A percentile compares a stretch with the other conserved stretches of the same genome.
Conservation (phyloP, 2,888 invertebrate genomes). For the Brassicogethes aeneus region DNA sequence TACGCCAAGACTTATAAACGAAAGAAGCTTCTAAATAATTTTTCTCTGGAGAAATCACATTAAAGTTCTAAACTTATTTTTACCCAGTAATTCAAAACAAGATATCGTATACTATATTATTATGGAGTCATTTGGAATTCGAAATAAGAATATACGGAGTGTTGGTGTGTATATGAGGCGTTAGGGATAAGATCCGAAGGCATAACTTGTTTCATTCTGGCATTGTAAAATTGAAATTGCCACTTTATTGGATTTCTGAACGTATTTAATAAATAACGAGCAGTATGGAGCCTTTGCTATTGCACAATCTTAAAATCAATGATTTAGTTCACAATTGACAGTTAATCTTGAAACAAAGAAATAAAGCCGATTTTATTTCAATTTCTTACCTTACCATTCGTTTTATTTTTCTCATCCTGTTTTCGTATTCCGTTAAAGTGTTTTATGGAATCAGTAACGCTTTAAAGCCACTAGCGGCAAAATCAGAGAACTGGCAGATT, state of each 20-base stretch:
- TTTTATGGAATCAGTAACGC: no score
- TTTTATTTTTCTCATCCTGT: no score
- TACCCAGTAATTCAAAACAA: background rate
- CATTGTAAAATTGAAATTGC: slow-evolving; percentile 10
- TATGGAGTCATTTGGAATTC: background rate
- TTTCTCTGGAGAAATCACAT: no score
- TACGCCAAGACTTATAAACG: no score
- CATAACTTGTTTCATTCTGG: slow-evolving; percentile 5
- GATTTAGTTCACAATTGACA: background rate
- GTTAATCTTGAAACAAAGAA: background rate
- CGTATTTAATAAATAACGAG: slow-evolving; percentile 6
- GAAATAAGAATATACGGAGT: slow-evolving; percentile 2
- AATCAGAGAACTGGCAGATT: no score
- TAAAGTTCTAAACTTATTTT: background rate
- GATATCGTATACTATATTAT: background rate
- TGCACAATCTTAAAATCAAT: background rate
- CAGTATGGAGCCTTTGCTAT: background rate
- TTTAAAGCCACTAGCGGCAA: no score
- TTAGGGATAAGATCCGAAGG: background rate
- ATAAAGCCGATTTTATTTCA: background rate
- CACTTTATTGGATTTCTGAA: slow-evolving; percentile 11
- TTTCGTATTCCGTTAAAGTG: no score
- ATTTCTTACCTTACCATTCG: no score
- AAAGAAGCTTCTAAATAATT: no score
- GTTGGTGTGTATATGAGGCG: background rate